These are phyloP conservation scores for Paracanthobrama guichenoti DNA, from an alignment of 2,113 vertebrate species.

Conservation along the genomic window DNA sequence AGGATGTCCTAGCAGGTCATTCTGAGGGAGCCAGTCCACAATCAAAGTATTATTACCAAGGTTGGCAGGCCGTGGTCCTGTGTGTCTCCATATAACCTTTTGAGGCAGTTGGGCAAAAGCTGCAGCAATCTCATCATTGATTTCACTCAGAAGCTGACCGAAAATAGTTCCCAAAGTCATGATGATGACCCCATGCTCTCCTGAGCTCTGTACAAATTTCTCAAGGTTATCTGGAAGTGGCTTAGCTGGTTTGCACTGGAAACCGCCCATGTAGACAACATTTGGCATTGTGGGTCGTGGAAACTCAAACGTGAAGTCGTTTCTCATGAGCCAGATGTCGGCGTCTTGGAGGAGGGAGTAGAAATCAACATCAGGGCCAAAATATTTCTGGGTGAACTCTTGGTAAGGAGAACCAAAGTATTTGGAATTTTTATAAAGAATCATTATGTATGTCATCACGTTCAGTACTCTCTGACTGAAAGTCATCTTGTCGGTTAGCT, in stretches of 20 bases:
- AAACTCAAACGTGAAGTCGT: constrained; percentile 71
- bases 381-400: too few relatives aligned
- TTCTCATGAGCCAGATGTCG: constrained; percentile 76
- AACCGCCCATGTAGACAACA: constrained; percentile 57
- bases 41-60: constrained; percentile 71
- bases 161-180: constrained; percentile 73
- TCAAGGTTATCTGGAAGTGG: constrained; percentile 56
- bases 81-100: constrained; percentile 71
- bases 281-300: constrained; percentile 60
- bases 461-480: constrained; percentile 44
- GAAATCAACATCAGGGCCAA: too few relatives aligned
- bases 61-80: constrained; percentile 63
- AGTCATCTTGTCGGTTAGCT: constrained; percentile 56
- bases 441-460: constrained; percentile 29
- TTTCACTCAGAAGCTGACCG: constrained; percentile 55
- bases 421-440: too few relatives aligned
- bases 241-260: constrained; percentile 57
- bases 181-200: constrained; percentile 69
- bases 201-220: constrained; percentile 61
- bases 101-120: constrained; percentile 71
- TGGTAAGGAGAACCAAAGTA: too few relatives aligned
- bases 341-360: constrained; percentile 68
- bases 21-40: constrained; percentile 73
- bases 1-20: constrained; percentile 72
- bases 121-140: constrained; percentile 70